Evolutionary conservation across 2,888 invertebrate species (phyloP).

Genomic region (Zeuzera pyrina): DNA sequence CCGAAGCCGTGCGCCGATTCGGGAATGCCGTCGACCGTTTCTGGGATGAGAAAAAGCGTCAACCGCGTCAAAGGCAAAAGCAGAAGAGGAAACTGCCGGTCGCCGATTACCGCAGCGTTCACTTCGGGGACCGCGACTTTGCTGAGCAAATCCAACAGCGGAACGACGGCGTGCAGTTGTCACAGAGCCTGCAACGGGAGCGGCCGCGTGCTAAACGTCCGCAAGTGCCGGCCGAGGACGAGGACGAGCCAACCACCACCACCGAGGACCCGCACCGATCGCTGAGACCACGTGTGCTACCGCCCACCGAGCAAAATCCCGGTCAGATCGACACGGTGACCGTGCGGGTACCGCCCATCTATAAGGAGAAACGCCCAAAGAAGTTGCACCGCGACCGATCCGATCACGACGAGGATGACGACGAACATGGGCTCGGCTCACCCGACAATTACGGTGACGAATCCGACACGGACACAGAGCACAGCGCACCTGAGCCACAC

Average conservation of each 20-base stretch:
- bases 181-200: slow-evolving; percentile 36
- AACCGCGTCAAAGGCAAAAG: slow-evolving; percentile 6
- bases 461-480: slow-evolving; percentile 36
- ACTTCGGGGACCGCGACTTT: slow-evolving; percentile 53
- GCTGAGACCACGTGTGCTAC: slow-evolving; percentile 53
- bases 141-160: slow-evolving; percentile 27
- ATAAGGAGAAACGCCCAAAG: slow-evolving; percentile 54
- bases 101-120: slow-evolving; percentile 52
- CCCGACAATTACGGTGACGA: slow-evolving; percentile 16
- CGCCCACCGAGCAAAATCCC: slow-evolving; percentile 64
- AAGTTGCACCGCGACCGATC: slow-evolving; percentile 49
- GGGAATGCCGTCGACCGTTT: slow-evolving; percentile 55
- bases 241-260: slow-evolving; percentile 48
- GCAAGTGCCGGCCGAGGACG: slow-evolving; percentile 34
- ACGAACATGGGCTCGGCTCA: slow-evolving; percentile 16
- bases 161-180: slow-evolving; percentile 30
- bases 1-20: slow-evolving; percentile 45
- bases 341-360: slow-evolving; percentile 64
- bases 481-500: slow-evolving; percentile 29
- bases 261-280: slow-evolving; percentile 55
- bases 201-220: slow-evolving; percentile 30
- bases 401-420: slow-evolving; percentile 25
- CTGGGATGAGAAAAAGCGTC: slow-evolving; percentile 44
- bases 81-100: slow-evolving; percentile 26
- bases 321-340: slow-evolving; percentile 66